Evolutionary conservation across 2,797 vertebrate genomes (phyloP), one percentile per base, ranked within the genome.

Genomic region (Trachops cirrhosus): DNA sequence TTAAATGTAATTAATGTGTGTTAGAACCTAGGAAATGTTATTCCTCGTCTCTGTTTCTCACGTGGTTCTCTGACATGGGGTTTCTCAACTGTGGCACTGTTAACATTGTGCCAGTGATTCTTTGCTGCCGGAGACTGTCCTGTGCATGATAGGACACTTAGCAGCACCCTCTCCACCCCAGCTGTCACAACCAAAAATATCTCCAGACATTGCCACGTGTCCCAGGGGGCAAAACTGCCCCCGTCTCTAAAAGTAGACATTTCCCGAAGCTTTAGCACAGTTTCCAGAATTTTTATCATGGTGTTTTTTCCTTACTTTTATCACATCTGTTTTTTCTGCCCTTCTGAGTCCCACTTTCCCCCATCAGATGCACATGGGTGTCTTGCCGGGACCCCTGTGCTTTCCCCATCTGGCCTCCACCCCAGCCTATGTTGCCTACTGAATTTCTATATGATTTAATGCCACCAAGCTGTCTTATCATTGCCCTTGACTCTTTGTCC

Each of bases 41-140:
- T 39, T 74, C 46, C 19, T 7, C 48, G 67, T 85, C 78, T 94
- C 70, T 86, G 4, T 88, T 46, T 87, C 41, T 85, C 46, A 37
- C 0, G 7, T 52, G 77, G 41, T 7, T 95, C 44, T 93, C 44
- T 62, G 59, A 67, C 52, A 54, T 32, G 24, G 37, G 34, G 5
- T 78, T 79, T 92, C 29, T 84, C 48, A 74, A 0, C 59, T 37
- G 37, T 6, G 14, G 18, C 32, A 24, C 26, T 1, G 0, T 19
- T 50, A 44, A 15, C 19, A 0, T 62, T 24, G 37, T 54, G 62
- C 24, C 68, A n/a, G 9, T 62, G 9, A 12, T 29, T 78, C 29
- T 57, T 50, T 29, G n/a, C 79, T 50, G 29, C 37, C 68, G n/a
- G n/a, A 46, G 16, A 18, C 73, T 54, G 59, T 34, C 54, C 22